Evolutionary conservation across 2,113 vertebrate genomes (phyloP).

Genomic region (Sapayoa aenigma): DNA sequence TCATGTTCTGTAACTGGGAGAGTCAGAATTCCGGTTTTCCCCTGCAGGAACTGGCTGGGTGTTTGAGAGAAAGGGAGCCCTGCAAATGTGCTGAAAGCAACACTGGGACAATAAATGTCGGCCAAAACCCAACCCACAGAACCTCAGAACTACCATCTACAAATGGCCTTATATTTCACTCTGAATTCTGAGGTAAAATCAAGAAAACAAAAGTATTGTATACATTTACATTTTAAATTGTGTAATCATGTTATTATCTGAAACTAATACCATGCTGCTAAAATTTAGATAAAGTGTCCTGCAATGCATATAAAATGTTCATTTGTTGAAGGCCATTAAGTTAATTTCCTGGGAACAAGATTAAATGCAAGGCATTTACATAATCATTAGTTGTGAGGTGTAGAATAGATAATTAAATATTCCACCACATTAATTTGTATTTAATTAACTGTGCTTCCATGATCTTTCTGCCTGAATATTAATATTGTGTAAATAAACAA

Average conservation of each 20-base stretch:
- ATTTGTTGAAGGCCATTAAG: conserved; percentile 87
- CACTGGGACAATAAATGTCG: not conserved
- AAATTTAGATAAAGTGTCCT: conserved; percentile 84
- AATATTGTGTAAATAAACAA: conserved; percentile 83
- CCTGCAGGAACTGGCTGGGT: not conserved
- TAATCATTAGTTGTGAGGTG: conserved; percentile 83
- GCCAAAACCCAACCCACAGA: not conserved
- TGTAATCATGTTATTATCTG: conserved; percentile 83
- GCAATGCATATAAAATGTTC: conserved; percentile 85
- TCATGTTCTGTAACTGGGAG: not conserved
- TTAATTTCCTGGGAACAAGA: conserved; percentile 85
- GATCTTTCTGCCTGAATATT: conserved; percentile 81
- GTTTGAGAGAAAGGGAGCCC: not conserved
- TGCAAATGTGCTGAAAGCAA: not conserved
- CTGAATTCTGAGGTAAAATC: conserved; percentile 26
- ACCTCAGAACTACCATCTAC: not conserved
- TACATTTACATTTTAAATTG: conserved; percentile 75
- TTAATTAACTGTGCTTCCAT: conserved; percentile 82
- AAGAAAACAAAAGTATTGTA: conserved; percentile 47
- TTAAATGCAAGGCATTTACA: conserved; percentile 84
- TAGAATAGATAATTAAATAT: conserved; percentile 87
- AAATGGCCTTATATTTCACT: not conserved
- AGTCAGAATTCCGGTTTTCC: not conserved
- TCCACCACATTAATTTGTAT: conserved; percentile 85
- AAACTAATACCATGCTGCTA: conserved; percentile 81